Evolutionary conservation across 2,888 invertebrate species (phyloP), one percentile per base, ranked within the genome.

Genomic region (Melieria omissa): DNA sequence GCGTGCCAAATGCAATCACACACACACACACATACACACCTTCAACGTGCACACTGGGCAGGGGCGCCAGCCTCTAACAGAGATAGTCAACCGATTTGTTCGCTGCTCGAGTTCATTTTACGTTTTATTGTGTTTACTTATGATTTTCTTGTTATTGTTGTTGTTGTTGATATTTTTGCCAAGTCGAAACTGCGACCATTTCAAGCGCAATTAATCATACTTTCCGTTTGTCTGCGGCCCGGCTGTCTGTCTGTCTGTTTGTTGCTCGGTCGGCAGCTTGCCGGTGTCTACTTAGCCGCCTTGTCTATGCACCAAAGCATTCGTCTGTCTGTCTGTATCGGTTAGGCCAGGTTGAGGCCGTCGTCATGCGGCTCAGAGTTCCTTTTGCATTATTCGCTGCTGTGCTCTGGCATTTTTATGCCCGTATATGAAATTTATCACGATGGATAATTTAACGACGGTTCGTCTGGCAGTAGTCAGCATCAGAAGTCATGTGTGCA

Each of bases 241-340:
- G 45, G 10, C 44, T 29, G 61, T 63, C 41, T 41, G 29, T 60
- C 44, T 16, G 60, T 60, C 46, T 55, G 54, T 44, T 55, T n/a
- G 42, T 46, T 8, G 29, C 29, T 29, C 29, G 29, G 3, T 29
- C 29, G 29, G 29, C 29, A 29, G 29, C 29, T 29, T 29, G 9
- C 12, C 8, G 49, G 49, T 10, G 8, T 49, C 49, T 49, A 49
- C 49, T 49, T 49, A 49, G 29, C 29, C 29, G 29, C 29, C 29
- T 29, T 29, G 29, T 2, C 29, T 29, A 29, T 29, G 29, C 29
- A 29, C 29, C 29, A 29, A 29, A 29, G 29, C 29, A 29, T 29
- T 29, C 1, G 29, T 3, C 29, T 29, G 29, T 3, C 29, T 29
- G 29, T 29, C 29, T 29, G 29, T 29, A 29, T 29, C 29, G 29